Conservation (phyloP, 2,888 invertebrate genomes). For the Poecilobothrus nobilitatus region DNA sequence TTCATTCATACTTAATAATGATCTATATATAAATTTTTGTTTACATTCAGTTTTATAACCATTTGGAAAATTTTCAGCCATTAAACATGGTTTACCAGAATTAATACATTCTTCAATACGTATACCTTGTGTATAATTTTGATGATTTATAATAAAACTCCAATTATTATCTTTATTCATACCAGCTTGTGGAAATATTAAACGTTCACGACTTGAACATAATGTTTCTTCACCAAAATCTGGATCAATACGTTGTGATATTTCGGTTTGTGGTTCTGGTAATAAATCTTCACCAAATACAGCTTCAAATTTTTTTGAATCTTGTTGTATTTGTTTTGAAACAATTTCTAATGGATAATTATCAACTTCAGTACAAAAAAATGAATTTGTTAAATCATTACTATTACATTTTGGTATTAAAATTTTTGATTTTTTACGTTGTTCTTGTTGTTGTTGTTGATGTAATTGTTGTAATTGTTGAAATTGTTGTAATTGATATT, state of each 20-base stretch:
- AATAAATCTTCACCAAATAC: slow-evolving; percentile 37
- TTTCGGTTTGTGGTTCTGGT: slow-evolving; percentile 41
- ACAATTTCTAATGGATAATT: slow-evolving; percentile 44
- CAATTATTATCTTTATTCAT: slow-evolving; percentile 55
- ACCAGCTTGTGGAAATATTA: slow-evolving; percentile 55
- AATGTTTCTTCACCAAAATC: slow-evolving; percentile 39
- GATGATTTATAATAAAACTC: slow-evolving; percentile 60
- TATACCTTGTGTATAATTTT: slow-evolving; percentile 59
- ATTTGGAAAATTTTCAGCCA: slow-evolving; percentile 44
- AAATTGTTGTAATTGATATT: background rate
- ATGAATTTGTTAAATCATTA: slow-evolving; percentile 29
- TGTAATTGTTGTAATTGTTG: too few relatives aligned
- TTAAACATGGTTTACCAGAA: slow-evolving; percentile 45
- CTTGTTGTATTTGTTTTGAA: slow-evolving; percentile 28
- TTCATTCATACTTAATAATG: slow-evolving; percentile 48
- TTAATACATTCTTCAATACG: slow-evolving; percentile 62
- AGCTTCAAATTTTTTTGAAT: slow-evolving; percentile 29
- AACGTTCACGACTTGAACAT: slow-evolving; percentile 40
- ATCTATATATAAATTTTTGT: slow-evolving; percentile 51
- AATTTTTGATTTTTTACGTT: background rate
- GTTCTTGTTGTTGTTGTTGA: background rate
- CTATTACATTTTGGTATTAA: slow-evolving; percentile 3
- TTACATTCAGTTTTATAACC: slow-evolving; percentile 49
- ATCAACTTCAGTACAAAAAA: slow-evolving; percentile 44
- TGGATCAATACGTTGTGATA: slow-evolving; percentile 44